Percentiles rank a stretch among this genome's conserved stretches.
Conservation (phyloP, 2,888 invertebrate genomes). For the Oscheius myriophilus region DNA sequence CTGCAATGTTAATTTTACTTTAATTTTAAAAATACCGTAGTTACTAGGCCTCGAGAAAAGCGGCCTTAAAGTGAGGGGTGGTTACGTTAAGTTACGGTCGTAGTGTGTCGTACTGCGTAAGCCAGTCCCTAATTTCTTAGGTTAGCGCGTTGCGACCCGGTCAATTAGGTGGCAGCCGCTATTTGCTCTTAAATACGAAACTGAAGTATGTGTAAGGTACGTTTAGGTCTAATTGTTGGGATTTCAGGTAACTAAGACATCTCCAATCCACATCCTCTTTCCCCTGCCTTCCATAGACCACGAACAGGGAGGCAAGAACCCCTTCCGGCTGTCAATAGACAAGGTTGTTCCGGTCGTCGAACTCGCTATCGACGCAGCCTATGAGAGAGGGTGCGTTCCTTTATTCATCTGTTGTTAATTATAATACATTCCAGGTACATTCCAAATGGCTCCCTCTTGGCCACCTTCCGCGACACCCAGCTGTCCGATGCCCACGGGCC, state of each 20-base stretch:
- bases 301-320: constrained; percentile 56
- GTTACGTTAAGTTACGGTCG: too few species aligned
- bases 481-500: constrained; percentile 67
- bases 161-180: too few species aligned
- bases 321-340: constrained; percentile 63
- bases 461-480: constrained; percentile 59
- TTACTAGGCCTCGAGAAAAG: too few species aligned
- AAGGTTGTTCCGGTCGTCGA: constrained; percentile 62
- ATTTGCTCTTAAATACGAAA: too few species aligned
- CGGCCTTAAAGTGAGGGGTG: too few species aligned
- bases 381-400: constrained; percentile 34
- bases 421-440: constrained; percentile 40
- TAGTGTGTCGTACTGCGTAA: too few species aligned
- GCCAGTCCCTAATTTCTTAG: too few species aligned
- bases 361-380: constrained; percentile 61
- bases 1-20: too few species aligned
- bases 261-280: constrained; percentile 61
- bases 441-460: constrained; percentile 49
- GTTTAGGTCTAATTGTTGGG: background rate
- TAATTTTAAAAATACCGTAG: too few species aligned
- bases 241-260: constrained; percentile 35
- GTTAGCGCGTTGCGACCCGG: too few species aligned
- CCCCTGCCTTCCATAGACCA: constrained; percentile 52
- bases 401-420: background rate
- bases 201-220: too few species aligned